Conservation (phyloP, 2,797 vertebrate species). For the Falco peregrinus region DNA sequence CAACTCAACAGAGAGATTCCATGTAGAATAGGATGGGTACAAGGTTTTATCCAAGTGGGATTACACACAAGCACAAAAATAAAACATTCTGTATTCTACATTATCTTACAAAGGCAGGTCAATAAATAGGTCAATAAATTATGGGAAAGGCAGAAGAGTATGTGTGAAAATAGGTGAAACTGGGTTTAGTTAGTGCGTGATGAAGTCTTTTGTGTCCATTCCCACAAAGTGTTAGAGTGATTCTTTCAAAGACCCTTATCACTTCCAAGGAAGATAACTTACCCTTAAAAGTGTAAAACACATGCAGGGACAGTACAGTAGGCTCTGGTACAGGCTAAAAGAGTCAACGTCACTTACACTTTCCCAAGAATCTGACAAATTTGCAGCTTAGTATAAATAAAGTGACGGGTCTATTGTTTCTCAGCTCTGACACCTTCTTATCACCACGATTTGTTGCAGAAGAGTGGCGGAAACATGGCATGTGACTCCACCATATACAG, state of each 20-base stretch:
- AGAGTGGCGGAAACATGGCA: constrained; percentile 75
- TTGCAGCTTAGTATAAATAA: constrained; percentile 74
- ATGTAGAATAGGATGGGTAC: neutral
- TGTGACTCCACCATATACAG: constrained; percentile 61
- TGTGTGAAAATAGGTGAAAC: constrained; percentile 20
- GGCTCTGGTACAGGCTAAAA: constrained; percentile 24
- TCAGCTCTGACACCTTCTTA: constrained; percentile 88
- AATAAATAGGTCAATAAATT: constrained; percentile 99
- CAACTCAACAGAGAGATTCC: neutral
- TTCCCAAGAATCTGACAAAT: constrained; percentile 81
- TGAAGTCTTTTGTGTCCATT: constrained; percentile 29
- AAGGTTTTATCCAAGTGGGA: constrained; percentile 50
- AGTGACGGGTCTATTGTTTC: constrained; percentile 82
- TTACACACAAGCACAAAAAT: constrained; percentile 76
- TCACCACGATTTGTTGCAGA: constrained; percentile 73
- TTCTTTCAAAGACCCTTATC: constrained; percentile 57
- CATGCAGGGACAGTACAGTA: neutral
- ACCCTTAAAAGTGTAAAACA: constrained; percentile 70
- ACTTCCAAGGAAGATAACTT: constrained; percentile 54
- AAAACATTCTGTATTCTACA: constrained; percentile 81
- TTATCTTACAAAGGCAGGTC: constrained; percentile 79
- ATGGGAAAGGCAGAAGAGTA: constrained; percentile 83
- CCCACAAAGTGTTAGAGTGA: constrained; percentile 36
- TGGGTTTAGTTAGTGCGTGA: neutral
- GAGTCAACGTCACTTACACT: constrained; percentile 71